Evolutionary conservation across 2,113 vertebrate genomes (phyloP), one percentile per base, ranked within the genome.

Genomic region (Ancistrus triradiatus): DNA sequence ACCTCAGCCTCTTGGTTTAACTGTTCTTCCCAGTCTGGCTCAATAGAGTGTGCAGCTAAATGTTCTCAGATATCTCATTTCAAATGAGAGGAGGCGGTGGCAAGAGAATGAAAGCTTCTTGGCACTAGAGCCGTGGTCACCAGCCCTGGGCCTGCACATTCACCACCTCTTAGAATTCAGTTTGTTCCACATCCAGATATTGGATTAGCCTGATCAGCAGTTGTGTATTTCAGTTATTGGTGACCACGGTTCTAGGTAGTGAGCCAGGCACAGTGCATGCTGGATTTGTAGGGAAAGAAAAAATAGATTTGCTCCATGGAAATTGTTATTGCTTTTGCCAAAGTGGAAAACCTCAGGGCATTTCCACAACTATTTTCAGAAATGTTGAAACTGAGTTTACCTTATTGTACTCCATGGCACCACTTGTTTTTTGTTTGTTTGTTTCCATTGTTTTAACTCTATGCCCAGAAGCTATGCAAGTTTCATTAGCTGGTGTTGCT

Each of bases 281-380:
- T 42, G 7, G 55, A 38, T 52, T 68, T 65, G 22, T 27, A 15
- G 55, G 53, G 66, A 40, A 63, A 49, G 57, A 44, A 22, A 43
- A 72, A 74, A 74, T 78, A 66, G 66, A 70, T 74, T 72, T 67
- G 74, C 68, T 58, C 68, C 58, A 21, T 67, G 15, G 63, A 70
- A 59, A 56, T 68, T 69, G 17, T 31, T 19, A 53, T 52, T 60
- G 31, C 48, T 73, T 72, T 48, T 67, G 52, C 64, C 35, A 42
- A 55, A 50, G 28, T 11, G 42, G 55, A 64, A 52, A 64, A 66
- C 57, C 10, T 43, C 55, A 50, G 51, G 22, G 53, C 28, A 64
- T 60, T 66, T 27, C 53, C 37, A n/a, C n/a, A n/a, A n/a, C n/a
- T n/a, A n/a, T n/a, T n/a, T n/a, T n/a, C n/a, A n/a, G n/a, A n/a